These are phyloP conservation scores for Acridotheres tristis DNA, from an alignment of 2,797 vertebrate species.

Conservation along the genomic window DNA sequence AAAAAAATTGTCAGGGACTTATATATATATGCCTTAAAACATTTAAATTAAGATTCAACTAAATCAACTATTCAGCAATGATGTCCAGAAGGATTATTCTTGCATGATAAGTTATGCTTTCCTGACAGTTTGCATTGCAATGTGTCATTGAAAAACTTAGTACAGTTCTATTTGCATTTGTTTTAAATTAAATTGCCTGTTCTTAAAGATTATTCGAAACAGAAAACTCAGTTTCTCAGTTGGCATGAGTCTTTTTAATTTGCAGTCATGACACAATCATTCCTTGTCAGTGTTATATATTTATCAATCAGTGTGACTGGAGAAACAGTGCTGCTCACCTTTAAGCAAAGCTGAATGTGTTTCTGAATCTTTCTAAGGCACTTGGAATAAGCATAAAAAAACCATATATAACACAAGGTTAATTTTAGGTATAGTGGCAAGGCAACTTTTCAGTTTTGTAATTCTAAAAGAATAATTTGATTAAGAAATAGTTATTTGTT, in stretches of 20 bases:
- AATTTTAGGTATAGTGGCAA: background rate
- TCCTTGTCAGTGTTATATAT: background rate
- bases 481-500: background rate
- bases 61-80: background rate
- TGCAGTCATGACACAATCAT: background rate
- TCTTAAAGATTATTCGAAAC: background rate
- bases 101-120: background rate
- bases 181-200: background rate
- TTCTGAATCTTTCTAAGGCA: background rate
- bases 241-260: background rate
- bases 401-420: rapidly evolving
- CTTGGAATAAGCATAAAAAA: background rate
- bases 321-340: background rate
- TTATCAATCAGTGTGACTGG: background rate
- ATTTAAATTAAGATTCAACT: background rate
- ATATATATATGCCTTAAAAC: background rate
- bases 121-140: background rate
- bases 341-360: background rate
- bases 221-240: background rate
- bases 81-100: background rate
- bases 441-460: background rate
- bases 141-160: background rate
- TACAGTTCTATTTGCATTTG: background rate
- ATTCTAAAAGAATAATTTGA: background rate
- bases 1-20: background rate